Percentiles rank a stretch among this genome's conserved stretches.
Conservation (phyloP, 1,140 invertebrate genomes). For the Saccostrea echinata region DNA sequence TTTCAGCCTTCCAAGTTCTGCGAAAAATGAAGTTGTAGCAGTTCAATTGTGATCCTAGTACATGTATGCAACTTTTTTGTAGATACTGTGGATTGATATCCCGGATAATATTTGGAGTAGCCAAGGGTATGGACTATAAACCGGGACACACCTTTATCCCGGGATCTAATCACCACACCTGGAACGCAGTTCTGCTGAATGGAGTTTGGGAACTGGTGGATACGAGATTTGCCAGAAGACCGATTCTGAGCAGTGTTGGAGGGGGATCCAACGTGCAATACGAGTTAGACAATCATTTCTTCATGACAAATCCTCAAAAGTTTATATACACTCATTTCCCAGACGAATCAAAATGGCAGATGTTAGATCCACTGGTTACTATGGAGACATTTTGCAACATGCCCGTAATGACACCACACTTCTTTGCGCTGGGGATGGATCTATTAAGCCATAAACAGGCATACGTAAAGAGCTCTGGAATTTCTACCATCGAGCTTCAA, state of each 20-base stretch:
- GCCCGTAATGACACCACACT: constrained; percentile 79
- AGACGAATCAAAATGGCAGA: constrained; percentile 74
- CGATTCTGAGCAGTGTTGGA: constrained; percentile 74
- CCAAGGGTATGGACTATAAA: constrained; percentile 79
- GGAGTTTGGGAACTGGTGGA: constrained; percentile 79
- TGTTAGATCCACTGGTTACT: constrained; percentile 62
- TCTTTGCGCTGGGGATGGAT: constrained; percentile 79
- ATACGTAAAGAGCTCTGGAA: constrained; percentile 71
- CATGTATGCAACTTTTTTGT: constrained; percentile 15
- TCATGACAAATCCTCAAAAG: constrained; percentile 80
- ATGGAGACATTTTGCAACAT: constrained; percentile 75
- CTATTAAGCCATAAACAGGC: constrained; percentile 76
- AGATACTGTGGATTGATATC: constrained; percentile 77
- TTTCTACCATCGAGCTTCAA: constrained; percentile 72
- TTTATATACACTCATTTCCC: constrained; percentile 82
- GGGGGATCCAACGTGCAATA: constrained; percentile 71
- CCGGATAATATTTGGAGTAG: constrained; percentile 77
- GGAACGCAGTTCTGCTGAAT: constrained; percentile 79
- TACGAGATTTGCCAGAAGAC: constrained; percentile 77
- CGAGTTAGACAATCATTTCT: constrained; percentile 78
- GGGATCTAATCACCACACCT: constrained; percentile 78
- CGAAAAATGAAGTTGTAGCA: neutral
- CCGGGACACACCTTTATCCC: constrained; percentile 78
- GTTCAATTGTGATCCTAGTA: neutral
- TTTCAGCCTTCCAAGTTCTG: too few relatives aligned